These are phyloP conservation scores for Lepus oiostolus DNA, from an alignment of 2,797 vertebrate species.

Conservation along the genomic window DNA sequence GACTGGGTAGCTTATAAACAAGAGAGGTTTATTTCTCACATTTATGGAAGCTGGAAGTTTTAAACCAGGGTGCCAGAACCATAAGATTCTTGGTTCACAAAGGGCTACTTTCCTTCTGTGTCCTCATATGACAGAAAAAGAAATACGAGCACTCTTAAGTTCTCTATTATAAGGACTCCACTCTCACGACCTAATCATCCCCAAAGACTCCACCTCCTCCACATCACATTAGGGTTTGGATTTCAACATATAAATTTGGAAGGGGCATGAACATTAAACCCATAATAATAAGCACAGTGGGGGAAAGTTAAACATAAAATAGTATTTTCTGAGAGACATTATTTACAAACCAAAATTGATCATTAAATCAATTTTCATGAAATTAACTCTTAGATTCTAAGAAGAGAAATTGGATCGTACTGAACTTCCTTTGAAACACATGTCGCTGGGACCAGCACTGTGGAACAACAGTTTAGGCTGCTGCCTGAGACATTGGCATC, in stretches of 20 bases:
- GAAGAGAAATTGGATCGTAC: background rate
- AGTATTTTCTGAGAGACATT: background rate
- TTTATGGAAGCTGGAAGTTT: background rate
- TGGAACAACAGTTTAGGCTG: too few species aligned
- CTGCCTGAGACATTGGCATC: too few species aligned
- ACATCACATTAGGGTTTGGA: too few species aligned
- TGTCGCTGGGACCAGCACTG: background rate
- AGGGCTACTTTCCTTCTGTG: background rate
- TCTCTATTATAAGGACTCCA: background rate
- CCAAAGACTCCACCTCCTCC: background rate
- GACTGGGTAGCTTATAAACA: background rate
- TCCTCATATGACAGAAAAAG: background rate
- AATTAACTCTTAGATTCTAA: conserved; percentile 50
- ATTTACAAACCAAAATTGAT: background rate
- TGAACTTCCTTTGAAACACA: background rate
- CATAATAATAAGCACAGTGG: background rate
- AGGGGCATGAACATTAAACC: background rate
- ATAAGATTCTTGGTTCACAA: background rate
- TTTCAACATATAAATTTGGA: background rate
- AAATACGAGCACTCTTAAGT: background rate
- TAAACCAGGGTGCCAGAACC: background rate
- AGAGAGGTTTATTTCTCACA: background rate
- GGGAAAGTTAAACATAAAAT: background rate
- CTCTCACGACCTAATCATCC: background rate
- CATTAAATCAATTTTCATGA: background rate